Evolutionary conservation across 2,888 invertebrate genomes (phyloP).

Genomic region (Heliconius aoede): DNA sequence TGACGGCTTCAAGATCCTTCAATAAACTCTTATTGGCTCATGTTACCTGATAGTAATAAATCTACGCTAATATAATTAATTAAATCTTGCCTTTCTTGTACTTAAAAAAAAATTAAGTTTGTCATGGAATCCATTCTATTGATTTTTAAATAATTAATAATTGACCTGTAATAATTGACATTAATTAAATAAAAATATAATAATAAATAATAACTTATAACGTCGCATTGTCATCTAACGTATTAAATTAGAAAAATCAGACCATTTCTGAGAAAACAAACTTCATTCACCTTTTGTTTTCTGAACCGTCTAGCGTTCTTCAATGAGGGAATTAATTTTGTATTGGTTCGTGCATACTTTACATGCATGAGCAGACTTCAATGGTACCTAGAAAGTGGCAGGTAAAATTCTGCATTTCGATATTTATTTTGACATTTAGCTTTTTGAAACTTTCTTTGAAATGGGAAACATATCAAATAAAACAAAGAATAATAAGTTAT

Average conservation of each 20-base stretch:
- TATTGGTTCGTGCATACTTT: background rate
- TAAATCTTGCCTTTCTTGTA: background rate
- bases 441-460: no score
- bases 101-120: background rate
- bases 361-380: constrained; percentile 1
- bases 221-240: no score
- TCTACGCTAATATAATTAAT: no score
- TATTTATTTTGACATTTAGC: background rate
- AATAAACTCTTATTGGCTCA: constrained; percentile 1
- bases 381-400: background rate
- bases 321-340: constrained; percentile 12
- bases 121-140: no score
- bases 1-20: no score
- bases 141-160: no score
- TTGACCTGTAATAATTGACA: no score
- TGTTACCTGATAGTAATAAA: background rate
- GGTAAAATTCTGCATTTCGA: background rate
- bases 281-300: constrained; percentile 19
- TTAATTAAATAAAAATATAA: no score
- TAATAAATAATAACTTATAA: no score
- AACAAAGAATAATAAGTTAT: background rate
- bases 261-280: constrained; percentile 4
- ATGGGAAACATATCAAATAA: no score
- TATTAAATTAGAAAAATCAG: background rate
- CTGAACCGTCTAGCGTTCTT: constrained; percentile 7